These are phyloP conservation scores for Orcinus orca DNA, from an alignment of 2,113 vertebrate genomes.

Conservation along the genomic window DNA sequence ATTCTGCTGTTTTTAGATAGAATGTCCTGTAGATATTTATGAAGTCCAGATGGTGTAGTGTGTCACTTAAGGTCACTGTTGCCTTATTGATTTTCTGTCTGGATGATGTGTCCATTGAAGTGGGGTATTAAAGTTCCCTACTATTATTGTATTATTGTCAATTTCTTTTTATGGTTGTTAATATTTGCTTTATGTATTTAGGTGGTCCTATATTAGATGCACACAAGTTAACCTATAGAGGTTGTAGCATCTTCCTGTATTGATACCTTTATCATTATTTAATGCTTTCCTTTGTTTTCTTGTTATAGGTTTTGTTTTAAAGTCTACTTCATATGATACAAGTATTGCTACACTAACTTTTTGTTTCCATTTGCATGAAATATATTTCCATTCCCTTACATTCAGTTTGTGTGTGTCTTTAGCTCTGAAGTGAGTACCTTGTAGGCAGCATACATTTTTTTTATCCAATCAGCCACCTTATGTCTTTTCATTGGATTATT, in stretches of 20 bases:
- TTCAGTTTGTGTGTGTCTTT: neutral
- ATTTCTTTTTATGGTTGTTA: neutral
- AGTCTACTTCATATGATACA: neutral
- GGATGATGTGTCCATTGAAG: neutral
- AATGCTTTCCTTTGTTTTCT: neutral
- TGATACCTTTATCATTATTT: neutral
- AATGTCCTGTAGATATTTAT: neutral
- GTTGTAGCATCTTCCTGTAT: neutral
- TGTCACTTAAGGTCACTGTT: neutral
- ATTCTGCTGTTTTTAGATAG: neutral
- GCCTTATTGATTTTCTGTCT: neutral
- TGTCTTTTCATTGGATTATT: neutral
- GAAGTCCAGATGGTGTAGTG: neutral
- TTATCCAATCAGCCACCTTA: neutral
- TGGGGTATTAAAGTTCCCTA: neutral
- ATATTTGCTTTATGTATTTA: neutral
- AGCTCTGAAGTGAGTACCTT: neutral
- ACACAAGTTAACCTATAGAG: neutral
- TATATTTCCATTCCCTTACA: neutral
- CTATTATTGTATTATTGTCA: neutral
- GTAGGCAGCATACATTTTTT: neutral
- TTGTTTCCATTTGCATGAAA: neutral
- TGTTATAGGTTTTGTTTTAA: neutral
- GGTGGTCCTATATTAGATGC: neutral
- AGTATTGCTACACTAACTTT: neutral